Evolutionary conservation across 2,113 vertebrate genomes (phyloP).

Genomic region (Megaptera novaeangliae): DNA sequence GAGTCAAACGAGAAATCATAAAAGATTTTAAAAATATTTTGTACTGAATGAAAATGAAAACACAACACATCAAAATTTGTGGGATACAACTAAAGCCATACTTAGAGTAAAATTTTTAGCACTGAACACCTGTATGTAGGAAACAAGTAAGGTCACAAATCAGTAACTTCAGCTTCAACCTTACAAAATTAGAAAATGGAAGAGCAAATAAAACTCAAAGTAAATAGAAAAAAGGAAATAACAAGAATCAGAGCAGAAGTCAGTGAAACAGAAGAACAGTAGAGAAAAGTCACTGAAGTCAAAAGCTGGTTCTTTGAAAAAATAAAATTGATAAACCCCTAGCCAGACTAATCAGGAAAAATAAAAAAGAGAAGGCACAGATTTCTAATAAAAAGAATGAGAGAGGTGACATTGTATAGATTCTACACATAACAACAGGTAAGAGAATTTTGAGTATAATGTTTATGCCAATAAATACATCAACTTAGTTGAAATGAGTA

Average conservation of each 20-base stretch:
- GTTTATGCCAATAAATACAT: neutral
- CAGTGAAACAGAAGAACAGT: neutral
- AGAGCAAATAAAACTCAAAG: neutral
- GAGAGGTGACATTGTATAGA: neutral
- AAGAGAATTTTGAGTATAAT: neutral
- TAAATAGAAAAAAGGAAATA: neutral
- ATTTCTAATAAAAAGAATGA: neutral
- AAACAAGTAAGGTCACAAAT: neutral
- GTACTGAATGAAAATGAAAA: neutral
- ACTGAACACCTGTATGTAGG: neutral
- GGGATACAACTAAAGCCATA: neutral
- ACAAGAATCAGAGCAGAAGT: neutral
- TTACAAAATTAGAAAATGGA: neutral
- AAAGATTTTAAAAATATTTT: neutral
- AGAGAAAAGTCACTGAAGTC: neutral
- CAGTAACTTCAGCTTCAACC: neutral
- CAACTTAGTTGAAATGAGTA: neutral
- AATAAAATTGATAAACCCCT: neutral
- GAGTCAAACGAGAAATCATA: neutral
- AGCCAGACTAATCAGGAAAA: neutral
- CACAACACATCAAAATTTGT: neutral
- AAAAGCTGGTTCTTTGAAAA: neutral
- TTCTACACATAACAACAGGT: neutral
- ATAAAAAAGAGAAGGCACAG: neutral
- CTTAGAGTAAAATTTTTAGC: neutral